Base-by-base conservation (phyloP, 2,113 vertebrate species). In the Poeciliopsis prolifica region DNA sequence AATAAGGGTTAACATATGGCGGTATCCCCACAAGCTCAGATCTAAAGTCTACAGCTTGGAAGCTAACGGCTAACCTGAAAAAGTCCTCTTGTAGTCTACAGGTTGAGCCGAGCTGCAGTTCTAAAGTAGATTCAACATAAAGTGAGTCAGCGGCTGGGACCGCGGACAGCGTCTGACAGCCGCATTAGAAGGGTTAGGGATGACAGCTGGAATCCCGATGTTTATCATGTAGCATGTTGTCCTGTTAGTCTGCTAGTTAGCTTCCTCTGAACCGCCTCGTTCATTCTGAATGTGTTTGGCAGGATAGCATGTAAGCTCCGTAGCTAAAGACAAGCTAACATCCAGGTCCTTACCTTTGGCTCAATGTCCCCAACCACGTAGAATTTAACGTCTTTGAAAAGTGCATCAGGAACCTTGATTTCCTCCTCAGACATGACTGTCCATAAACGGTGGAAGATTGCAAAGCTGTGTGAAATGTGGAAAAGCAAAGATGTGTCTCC, bases 331-430 rank as follows among this genome's bases (percentile, higher is more conserved):
- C 33, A 78, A 78, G 91, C 88, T 91, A 89, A 83, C 74, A 65
- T 70, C 64, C 78, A 78, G 51, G 73, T 61, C 63, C 91, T 92
- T 93, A 98, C 97, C 97, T 97, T 95, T 74, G 95, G 96, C 79
- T 98, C 97, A 91, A 98, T 95, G 90, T 99, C 97, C 82, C 97
- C 97, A 80, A 98, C 97, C 85, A 95, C 95, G 94, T 97, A 99
- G 92, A 97, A 99, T 94, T 99, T 99, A 87, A 99, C 97, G 82
- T 98, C 97, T 93, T 96, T 96, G 83, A 99, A 99, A 91, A 99
- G 96, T 71, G 97, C 96, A 17, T 95, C 95, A 19, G 96, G 95
- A 75, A 96, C 96, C 89, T 93, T 94, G 65, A 92, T 89, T 40
- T 95, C 95, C 85, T 95, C 94, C 54, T 96, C 95, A 83, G 93